Conservation (phyloP, 2,888 invertebrate species). For the Watsonalla cultraria region DNA sequence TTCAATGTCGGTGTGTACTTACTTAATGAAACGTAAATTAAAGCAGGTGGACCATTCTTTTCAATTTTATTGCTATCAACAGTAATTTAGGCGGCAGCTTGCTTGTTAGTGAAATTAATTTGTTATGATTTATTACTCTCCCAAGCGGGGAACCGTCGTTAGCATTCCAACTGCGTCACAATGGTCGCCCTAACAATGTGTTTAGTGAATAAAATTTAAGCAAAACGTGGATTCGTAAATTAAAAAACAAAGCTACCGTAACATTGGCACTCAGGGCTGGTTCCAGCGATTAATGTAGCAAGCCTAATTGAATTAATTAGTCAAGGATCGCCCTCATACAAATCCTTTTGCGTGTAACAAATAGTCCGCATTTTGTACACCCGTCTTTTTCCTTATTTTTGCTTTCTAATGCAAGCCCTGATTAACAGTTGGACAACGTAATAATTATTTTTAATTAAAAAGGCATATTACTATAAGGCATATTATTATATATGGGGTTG, state of each 20-base stretch:
- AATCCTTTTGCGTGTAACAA: slow-evolving; percentile 1
- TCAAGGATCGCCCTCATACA: neutral
- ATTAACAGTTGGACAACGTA: too few species aligned
- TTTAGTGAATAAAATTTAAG: neutral
- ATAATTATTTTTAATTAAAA: neutral
- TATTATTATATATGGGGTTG: too few species aligned
- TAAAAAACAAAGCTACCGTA: neutral
- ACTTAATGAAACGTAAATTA: neutral
- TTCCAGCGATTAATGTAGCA: neutral
- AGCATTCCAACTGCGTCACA: neutral
- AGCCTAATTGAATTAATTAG: slow-evolving; percentile 1
- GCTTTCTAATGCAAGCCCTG: neutral
- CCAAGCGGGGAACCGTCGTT: neutral
- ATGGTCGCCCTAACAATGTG: neutral
- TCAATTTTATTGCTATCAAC: neutral
- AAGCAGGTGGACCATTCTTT: neutral
- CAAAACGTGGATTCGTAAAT: neutral
- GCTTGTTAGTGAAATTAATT: neutral
- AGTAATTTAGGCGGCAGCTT: neutral
- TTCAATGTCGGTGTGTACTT: neutral
- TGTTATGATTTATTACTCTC: neutral
- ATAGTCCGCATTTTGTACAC: slow-evolving; percentile 1
- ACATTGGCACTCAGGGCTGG: neutral
- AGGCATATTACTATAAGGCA: too few species aligned
- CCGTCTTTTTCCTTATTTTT: neutral